Percentiles rank a stretch among this genome's conserved stretches.
Evolutionary conservation across 2,113 vertebrate species (phyloP).

Genomic region (Dicaeum eximium): DNA sequence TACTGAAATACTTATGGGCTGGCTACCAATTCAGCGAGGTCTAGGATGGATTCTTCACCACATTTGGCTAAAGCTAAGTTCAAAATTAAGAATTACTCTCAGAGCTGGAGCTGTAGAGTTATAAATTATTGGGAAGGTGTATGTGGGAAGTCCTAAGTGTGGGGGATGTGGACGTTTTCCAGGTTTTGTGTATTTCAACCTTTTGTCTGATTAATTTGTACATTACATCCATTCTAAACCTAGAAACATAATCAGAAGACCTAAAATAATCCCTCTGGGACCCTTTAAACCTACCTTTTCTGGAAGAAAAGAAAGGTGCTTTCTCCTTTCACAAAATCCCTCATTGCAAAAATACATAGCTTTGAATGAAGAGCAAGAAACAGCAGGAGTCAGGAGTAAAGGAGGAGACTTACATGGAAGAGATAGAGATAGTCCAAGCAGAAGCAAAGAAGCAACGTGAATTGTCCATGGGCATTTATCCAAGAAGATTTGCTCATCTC

Average conservation of each 20-base stretch:
- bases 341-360: neutral
- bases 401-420: neutral
- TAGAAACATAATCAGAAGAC: neutral
- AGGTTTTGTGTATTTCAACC: neutral
- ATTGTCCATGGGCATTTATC: neutral
- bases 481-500: neutral
- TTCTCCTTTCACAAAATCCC: neutral
- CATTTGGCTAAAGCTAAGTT: neutral
- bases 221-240: neutral
- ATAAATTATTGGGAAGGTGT: neutral
- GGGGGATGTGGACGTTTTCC: neutral
- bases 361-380: neutral
- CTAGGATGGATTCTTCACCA: neutral
- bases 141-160: neutral
- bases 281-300: neutral
- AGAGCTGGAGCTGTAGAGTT: neutral
- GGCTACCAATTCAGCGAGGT: neutral
- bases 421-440: neutral
- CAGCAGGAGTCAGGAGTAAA: neutral
- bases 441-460: neutral
- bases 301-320: neutral
- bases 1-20: neutral
- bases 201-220: neutral
- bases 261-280: neutral
- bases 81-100: neutral